Percentiles rank a stretch among this genome's conserved stretches.
These are phyloP conservation scores for Cryptoblepharus egeriae DNA, from an alignment of 2,797 vertebrate genomes.

Conservation along the genomic window DNA sequence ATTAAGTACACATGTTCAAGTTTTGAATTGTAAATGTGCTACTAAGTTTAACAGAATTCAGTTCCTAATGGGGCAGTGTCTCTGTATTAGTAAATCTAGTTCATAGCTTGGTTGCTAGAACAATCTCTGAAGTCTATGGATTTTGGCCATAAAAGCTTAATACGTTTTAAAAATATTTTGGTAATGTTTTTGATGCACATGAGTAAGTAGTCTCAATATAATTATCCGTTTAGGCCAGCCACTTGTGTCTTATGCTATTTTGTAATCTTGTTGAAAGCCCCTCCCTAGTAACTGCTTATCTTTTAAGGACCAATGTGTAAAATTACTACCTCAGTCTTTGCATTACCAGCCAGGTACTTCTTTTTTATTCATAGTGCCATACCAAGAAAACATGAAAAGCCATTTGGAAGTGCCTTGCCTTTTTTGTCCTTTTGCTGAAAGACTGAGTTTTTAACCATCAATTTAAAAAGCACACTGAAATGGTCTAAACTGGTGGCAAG, in stretches of 20 bases:
- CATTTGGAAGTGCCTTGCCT: conserved; percentile 74
- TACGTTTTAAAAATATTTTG: conserved; percentile 21
- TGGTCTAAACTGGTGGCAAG: conserved; percentile 49
- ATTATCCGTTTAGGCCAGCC: conserved; percentile 20
- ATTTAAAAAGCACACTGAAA: conserved; percentile 63
- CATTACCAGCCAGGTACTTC: conserved; percentile 48
- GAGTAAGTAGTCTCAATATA: neutral
- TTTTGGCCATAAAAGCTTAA: conserved; percentile 46
- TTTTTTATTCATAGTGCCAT: conserved; percentile 23
- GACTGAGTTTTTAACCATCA: conserved; percentile 60
- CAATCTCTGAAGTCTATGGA: conserved; percentile 58
- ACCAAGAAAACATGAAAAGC: conserved; percentile 59
- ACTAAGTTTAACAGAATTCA: conserved; percentile 23
- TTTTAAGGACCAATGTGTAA: conserved; percentile 29
- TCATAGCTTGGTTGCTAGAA: conserved; percentile 65
- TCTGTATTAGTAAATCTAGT: neutral
- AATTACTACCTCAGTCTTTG: conserved; percentile 65
- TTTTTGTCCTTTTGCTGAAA: conserved; percentile 41
- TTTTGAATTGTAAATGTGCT: conserved; percentile 50
- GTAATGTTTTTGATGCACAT: conserved; percentile 31
- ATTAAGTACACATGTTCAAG: conserved; percentile 36
- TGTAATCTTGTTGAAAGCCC: conserved; percentile 36
- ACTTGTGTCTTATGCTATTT: conserved; percentile 5
- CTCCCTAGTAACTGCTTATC: conserved; percentile 19
- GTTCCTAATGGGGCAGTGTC: neutral